A percentile compares a stretch with the other conserved stretches of the same genome.
Conservation (phyloP, 2,113 vertebrate species). For the Catharus fuscescens region DNA sequence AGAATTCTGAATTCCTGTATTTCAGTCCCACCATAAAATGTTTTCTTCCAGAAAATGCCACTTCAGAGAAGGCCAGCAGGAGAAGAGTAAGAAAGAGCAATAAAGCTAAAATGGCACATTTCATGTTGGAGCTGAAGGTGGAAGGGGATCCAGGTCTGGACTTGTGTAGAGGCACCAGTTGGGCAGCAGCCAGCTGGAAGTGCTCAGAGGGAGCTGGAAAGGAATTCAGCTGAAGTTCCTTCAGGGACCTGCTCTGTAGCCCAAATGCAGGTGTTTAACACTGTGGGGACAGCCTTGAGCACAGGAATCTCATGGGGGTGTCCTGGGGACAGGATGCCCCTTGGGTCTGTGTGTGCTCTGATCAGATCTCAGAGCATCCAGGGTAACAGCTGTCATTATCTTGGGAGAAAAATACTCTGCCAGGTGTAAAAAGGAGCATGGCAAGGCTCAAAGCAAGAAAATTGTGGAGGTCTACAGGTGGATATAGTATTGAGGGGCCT, state of each 20-base stretch:
- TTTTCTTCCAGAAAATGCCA: background rate
- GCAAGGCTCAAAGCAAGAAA: background rate
- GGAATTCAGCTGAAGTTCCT: background rate
- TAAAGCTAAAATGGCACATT: background rate
- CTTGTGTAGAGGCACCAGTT: fast-evolving
- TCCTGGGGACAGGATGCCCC: background rate
- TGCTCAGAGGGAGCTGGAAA: background rate
- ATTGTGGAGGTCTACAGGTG: fast-evolving
- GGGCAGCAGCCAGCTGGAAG: background rate
- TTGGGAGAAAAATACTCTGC: background rate
- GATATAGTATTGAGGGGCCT: too few relatives aligned
- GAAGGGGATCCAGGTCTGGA: background rate
- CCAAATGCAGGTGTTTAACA: fast-evolving
- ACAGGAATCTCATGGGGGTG: fast-evolving
- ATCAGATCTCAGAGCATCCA: background rate
- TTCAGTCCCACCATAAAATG: background rate
- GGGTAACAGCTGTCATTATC: background rate
- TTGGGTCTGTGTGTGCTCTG: background rate
- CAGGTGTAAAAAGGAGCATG: background rate
- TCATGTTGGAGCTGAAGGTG: background rate
- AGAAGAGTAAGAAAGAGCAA: background rate
- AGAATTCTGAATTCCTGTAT: background rate
- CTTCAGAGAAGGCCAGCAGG: background rate
- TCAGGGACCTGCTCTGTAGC: background rate
- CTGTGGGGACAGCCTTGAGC: background rate